phyloP scores from a whole-genome alignment of 2,888 invertebrate genomes.

The Protonemura montana region DNA sequence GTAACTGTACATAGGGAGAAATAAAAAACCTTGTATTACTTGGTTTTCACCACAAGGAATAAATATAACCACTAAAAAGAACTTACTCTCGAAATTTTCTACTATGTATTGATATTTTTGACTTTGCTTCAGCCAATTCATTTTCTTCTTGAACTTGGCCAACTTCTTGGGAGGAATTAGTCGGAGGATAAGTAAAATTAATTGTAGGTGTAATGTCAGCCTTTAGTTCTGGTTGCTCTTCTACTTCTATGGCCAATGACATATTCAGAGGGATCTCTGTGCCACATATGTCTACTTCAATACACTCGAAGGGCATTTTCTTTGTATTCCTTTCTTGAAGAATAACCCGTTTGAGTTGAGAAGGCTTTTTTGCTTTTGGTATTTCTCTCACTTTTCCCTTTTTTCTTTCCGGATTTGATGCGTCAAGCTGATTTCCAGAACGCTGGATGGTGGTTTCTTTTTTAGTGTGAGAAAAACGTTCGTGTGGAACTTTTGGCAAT shows the following conservation, averaged over 20 bases:
- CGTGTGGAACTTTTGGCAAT: neutral
- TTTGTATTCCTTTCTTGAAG: neutral
- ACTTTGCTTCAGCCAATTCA: neutral
- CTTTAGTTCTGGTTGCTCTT: neutral
- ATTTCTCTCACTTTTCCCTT: slow-evolving; percentile 34
- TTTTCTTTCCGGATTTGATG: slow-evolving; percentile 31
- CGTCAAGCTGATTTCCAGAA: slow-evolving; percentile 26
- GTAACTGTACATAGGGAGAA: neutral
- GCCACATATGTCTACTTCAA: neutral
- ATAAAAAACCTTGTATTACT: too few species aligned
- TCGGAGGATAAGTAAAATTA: neutral
- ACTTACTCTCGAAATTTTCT: slow-evolving; percentile 32
- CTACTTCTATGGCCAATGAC: neutral
- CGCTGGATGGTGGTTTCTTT: neutral
- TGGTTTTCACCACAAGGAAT: too few species aligned
- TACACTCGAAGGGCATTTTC: neutral
- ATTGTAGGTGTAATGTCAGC: neutral
- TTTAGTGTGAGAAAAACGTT: neutral
- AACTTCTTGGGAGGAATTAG: neutral
- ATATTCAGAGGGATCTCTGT: neutral
- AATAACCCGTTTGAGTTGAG: slow-evolving; percentile 19
- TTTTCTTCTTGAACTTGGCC: neutral
- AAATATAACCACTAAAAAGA: neutral
- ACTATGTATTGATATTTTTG: neutral
- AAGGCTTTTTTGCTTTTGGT: slow-evolving; percentile 17